Base-by-base conservation (phyloP, 2,797 vertebrate species). In the Aulostomus chinensis region DNA sequence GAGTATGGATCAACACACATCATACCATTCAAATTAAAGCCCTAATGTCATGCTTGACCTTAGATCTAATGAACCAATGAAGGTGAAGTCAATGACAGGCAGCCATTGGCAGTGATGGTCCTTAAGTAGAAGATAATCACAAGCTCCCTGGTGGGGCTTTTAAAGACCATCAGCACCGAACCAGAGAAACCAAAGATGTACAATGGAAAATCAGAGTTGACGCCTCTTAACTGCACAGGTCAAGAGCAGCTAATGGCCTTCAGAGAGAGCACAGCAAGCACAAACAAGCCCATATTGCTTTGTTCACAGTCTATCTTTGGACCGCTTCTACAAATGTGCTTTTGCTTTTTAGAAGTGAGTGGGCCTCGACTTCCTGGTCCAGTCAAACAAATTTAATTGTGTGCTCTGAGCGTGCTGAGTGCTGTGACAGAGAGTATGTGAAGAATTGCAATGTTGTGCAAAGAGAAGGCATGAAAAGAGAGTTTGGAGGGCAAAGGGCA, bases 381-480 rank as follows among this genome's bases (percentile, higher is more conserved):
- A 68, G 76, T 75, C 65, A 71, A 80, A 82, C 51, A 72, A 70
- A 83, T 68, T 59, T 69, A 81, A 86, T 86, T 77, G 70, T 68
- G 64, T 58, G 65, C 60, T 60, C 36, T 13, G 70, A 59, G 60
- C n/a, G n/a, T n/a, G n/a, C 43, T 76, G 76, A 84, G 71, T 83
- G 73, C 70, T 58, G 43, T 47, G 33, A 66, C 71, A 67, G 58
- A 75, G 50, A 37, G 25, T 55, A 50, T 51, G 54, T 34, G 28
- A 43, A 42, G 63, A 53, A 61, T 60, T 51, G 40, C 9, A 54
- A 36, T 21, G 55, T 37, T 63, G 37, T 36, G 11, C 1, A 24
- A 53, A 12, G 34, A 50, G 49, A 31, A 40, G 20, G 34, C 7
- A 36, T 12, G 6, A 7, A 18, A 14, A 54, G 13, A 26, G 14